Percentiles rank a stretch among this genome's conserved stretches.
phyloP scores from a whole-genome alignment of 37 sponge, comb jelly and placozoan genomes.

The Amphimedon queenslandica region DNA sequence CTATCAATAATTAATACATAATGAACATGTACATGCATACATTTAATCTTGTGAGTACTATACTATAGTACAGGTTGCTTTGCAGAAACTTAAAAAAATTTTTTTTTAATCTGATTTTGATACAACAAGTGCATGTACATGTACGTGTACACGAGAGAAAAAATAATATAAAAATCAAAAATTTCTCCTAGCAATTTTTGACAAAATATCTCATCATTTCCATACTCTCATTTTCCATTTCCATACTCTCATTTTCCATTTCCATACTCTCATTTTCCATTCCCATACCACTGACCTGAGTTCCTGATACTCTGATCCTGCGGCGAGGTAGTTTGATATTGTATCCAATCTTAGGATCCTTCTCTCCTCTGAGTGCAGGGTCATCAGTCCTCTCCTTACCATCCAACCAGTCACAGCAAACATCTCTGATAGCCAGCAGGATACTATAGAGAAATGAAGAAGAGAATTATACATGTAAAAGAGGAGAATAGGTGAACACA shows the following conservation, averaged over 20 bases:
- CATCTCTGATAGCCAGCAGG: slow-evolving; percentile 89
- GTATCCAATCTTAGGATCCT: slow-evolving; percentile 91
- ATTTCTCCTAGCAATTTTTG: too few species aligned
- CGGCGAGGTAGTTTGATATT: slow-evolving; percentile 74
- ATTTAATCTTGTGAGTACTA: too few species aligned
- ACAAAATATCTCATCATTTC: too few species aligned
- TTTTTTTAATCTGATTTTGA: background rate
- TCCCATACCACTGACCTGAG: slow-evolving; percentile 60
- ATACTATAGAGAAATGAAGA: slow-evolving; percentile 43
- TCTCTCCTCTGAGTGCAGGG: slow-evolving; percentile 92
- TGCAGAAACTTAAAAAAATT: background rate
- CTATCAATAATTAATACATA: too few species aligned
- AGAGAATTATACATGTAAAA: too few species aligned
- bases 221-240: too few species aligned
- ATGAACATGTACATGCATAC: too few species aligned
- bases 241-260: too few species aligned
- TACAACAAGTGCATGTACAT: background rate
- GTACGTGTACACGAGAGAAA: too few species aligned
- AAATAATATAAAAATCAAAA: background rate
- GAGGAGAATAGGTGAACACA: too few species aligned
- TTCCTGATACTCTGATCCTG: slow-evolving; percentile 62
- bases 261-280: too few species aligned
- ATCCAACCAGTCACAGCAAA: slow-evolving; percentile 95
- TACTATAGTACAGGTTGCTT: too few species aligned
- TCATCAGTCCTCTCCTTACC: slow-evolving; percentile 85